These are phyloP conservation scores for Acyrthosiphon pisum DNA, from an alignment of 1,140 invertebrate genomes.

Conservation along the genomic window DNA sequence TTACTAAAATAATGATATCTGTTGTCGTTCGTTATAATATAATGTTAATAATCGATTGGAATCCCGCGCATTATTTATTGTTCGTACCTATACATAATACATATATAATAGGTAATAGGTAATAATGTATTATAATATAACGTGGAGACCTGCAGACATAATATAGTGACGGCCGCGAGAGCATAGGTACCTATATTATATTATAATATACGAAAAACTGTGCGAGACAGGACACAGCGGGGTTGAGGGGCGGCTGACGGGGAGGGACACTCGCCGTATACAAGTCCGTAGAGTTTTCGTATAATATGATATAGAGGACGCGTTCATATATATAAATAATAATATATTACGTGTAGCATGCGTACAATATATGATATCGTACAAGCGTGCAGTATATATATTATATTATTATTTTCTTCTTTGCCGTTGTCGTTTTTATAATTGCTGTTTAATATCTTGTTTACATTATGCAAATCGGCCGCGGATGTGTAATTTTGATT, in stretches of 20 bases:
- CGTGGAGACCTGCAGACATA: background rate
- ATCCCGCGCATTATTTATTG: background rate
- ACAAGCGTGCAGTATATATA: background rate
- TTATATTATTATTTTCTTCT: background rate
- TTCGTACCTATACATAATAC: background rate
- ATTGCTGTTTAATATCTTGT: slow-evolving; percentile 50
- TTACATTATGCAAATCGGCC: slow-evolving; percentile 44
- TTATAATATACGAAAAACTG: background rate
- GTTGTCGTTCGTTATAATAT: background rate
- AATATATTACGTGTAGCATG: background rate
- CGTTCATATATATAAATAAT: background rate
- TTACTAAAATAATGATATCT: background rate
- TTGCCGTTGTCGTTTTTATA: background rate
- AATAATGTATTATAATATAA: background rate
- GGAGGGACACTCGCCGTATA: background rate
- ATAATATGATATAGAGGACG: too few relatives aligned
- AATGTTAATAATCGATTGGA: background rate
- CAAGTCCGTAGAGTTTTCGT: background rate
- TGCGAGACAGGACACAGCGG: background rate
- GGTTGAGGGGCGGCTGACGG: background rate
- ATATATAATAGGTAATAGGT: background rate
- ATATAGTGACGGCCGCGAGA: too few relatives aligned
- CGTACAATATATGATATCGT: background rate
- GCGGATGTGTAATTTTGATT: background rate
- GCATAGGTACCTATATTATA: too few relatives aligned